phyloP scores from a whole-genome alignment of 2,113 vertebrate genomes.

The Micromys minutus region DNA sequence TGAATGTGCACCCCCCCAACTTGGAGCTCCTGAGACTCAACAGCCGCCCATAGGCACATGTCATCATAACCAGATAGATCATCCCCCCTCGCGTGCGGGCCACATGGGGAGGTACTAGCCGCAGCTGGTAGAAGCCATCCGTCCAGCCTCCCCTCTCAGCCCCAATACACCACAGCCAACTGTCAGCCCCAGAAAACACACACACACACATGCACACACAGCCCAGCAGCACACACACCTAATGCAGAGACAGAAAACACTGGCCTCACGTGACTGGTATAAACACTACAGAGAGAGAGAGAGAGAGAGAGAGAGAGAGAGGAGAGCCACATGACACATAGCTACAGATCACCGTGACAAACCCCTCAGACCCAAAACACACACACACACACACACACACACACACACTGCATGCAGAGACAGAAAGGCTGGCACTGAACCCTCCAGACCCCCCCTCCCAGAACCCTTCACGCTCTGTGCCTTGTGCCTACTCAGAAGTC shows the following conservation, averaged over 20 bases:
- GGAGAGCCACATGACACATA: slow-evolving; percentile 78
- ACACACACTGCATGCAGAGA: slow-evolving; percentile 24
- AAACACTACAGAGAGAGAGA: slow-evolving; percentile 80
- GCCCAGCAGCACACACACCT: slow-evolving; percentile 41
- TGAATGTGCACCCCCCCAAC: not conserved
- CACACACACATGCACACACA: not conserved
- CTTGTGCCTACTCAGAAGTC: slow-evolving; percentile 15
- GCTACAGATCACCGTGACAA: slow-evolving; percentile 65
- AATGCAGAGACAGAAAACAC: slow-evolving; percentile 71
- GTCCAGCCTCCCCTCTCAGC: not conserved
- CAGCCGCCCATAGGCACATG: not conserved
- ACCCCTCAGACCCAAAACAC: slow-evolving; percentile 63
- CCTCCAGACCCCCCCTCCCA: not conserved
- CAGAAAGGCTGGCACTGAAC: not conserved
- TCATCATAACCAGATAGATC: not conserved
- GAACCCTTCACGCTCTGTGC: not conserved
- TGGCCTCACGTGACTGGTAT: slow-evolving; percentile 80
- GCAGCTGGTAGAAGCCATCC: not conserved
- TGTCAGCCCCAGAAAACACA: not conserved
- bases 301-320: slow-evolving; percentile 73
- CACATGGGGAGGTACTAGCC: not conserved
- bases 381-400: not conserved
- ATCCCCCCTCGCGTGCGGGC: not conserved
- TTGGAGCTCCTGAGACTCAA: slow-evolving; percentile 4
- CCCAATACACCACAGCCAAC: slow-evolving; percentile 49